Percentiles rank a stretch among this genome's conserved stretches.
Evolutionary conservation across 2,888 invertebrate genomes (phyloP).

Genomic region (Andrena camellia): DNA sequence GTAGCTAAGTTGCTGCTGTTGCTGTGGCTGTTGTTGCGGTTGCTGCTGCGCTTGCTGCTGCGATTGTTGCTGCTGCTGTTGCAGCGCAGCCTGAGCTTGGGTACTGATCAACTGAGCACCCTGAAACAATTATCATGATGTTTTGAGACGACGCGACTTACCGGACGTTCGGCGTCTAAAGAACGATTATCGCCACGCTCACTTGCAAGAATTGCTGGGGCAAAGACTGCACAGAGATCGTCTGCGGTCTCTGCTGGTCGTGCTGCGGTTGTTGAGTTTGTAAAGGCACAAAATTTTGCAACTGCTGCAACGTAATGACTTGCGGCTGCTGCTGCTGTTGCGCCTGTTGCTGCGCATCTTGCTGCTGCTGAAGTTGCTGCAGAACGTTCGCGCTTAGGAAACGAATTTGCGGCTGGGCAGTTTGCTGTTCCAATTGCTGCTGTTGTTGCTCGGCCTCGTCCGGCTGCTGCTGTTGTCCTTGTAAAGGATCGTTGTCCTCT

Average conservation of each 20-base stretch:
- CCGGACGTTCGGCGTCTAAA: accelerated
- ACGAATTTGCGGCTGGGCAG: slow-evolving; percentile 81
- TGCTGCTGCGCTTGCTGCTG: slow-evolving; percentile 83
- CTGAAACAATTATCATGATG: slow-evolving; percentile 61
- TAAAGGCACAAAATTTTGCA: slow-evolving; percentile 86
- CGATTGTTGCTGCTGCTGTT: slow-evolving; percentile 82
- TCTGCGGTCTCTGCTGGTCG: slow-evolving; percentile 82
- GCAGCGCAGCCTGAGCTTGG: slow-evolving; percentile 81
- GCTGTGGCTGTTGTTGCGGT: slow-evolving; percentile 86
- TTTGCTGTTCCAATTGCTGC: slow-evolving; percentile 76
- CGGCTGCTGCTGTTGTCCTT: slow-evolving; percentile 69
- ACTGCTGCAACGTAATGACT: slow-evolving; percentile 85
- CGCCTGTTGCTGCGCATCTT: slow-evolving; percentile 85
- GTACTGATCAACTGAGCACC: slow-evolving; percentile 82
- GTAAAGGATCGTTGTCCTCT: slow-evolving; percentile 80
- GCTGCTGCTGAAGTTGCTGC: slow-evolving; percentile 84
- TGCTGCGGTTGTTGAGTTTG: slow-evolving; percentile 83
- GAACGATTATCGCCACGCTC: neutral
- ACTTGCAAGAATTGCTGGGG: slow-evolving; percentile 87
- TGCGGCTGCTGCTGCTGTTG: slow-evolving; percentile 84
- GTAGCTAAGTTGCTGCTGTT: slow-evolving; percentile 86
- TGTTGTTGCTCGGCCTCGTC: slow-evolving; percentile 76
- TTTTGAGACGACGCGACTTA: neutral
- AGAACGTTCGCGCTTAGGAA: slow-evolving; percentile 82
- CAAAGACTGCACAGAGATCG: slow-evolving; percentile 86